Percentiles rank a stretch among this genome's conserved stretches.
Conservation (phyloP, 2,797 vertebrate genomes). For the Sebastiscus tertius region DNA sequence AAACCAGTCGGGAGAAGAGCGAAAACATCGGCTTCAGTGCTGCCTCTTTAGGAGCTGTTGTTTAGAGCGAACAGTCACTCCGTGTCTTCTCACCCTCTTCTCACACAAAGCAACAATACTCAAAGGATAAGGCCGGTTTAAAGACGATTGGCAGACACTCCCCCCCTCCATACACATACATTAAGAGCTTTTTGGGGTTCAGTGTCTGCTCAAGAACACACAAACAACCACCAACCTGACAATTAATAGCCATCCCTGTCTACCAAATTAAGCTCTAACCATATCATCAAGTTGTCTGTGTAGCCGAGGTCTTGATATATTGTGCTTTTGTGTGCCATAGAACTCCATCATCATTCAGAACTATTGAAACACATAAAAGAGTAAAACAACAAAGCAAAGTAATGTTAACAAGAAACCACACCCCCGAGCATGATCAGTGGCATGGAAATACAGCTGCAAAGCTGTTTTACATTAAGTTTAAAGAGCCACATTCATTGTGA, state of each 20-base stretch:
- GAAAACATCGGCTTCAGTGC: too few species aligned
- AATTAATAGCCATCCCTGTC: constrained; percentile 7
- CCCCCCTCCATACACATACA: background rate
- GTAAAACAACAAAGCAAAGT: background rate
- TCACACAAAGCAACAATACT: background rate
- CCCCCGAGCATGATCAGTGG: background rate
- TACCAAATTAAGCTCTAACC: constrained; percentile 7
- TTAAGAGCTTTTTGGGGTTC: constrained; percentile 6
- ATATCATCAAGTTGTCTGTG: constrained; percentile 8
- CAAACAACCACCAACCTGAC: background rate
- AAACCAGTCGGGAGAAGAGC: too few species aligned
- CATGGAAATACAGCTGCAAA: too few species aligned
- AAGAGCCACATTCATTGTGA: too few species aligned
- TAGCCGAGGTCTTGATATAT: background rate
- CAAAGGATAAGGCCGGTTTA: background rate
- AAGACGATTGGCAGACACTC: background rate
- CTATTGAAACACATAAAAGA: constrained; percentile 16
- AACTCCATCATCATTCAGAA: background rate
- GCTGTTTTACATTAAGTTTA: too few species aligned
- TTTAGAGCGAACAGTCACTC: too few species aligned
- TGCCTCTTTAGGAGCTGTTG: too few species aligned
- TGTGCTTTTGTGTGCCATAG: constrained; percentile 8
- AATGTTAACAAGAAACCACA: constrained; percentile 11
- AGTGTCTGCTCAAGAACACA: background rate
- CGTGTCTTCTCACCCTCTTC: too few species aligned